Evolutionary conservation across 2,888 invertebrate genomes (phyloP), one percentile per base, ranked within the genome.

Genomic region (Thecocarcelia acutangulata): DNA sequence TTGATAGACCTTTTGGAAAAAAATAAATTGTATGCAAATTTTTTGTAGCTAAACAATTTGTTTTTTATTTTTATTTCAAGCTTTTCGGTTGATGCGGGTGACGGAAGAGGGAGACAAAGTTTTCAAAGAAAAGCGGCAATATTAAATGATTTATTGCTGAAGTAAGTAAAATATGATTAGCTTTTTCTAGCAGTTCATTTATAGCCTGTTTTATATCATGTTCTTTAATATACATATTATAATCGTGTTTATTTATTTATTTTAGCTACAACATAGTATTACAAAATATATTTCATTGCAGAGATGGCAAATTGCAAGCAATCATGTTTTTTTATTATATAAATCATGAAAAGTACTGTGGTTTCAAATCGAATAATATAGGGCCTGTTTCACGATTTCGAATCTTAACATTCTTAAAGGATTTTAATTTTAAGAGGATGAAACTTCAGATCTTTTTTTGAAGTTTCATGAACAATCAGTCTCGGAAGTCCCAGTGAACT

Each of bases 121-220:
- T n/a, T n/a, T n/a, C n/a, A n/a, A n/a, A 50, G 48, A 15, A 63
- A 63, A 58, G 15, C 21, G n/a, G 44, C 58, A 73, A 58, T 76
- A 76, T 72, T 52, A 74, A 82, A 82, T 82, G 74, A 78, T 82
- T 78, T 78, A 82, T 82, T 64, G 61, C 74, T 82, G 70, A 61
- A 74, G 63, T 75, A 74, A 82, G 74, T 70, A 48, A 82, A 82
- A 74, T 64, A 78, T 82, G 82, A 78, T 82, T 70, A 74, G 78
- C 74, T 82, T 82, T 78, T 74, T 70, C n/a, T n/a, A n/a, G 46
- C 56, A 52, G 28, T 28, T 1, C 33, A 68, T 76, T 61, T 72
- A 72, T 61, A 76, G 75, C 52, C 46, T 52, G 66, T 72, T 64
- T 69, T 24, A 15, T 44, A 44, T 59, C 21, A 66, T 19, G 17